A percentile compares a stretch with the other conserved stretches of the same genome.
Conservation (phyloP, 2,888 invertebrate species). For the Eupithecia abbreviata region DNA sequence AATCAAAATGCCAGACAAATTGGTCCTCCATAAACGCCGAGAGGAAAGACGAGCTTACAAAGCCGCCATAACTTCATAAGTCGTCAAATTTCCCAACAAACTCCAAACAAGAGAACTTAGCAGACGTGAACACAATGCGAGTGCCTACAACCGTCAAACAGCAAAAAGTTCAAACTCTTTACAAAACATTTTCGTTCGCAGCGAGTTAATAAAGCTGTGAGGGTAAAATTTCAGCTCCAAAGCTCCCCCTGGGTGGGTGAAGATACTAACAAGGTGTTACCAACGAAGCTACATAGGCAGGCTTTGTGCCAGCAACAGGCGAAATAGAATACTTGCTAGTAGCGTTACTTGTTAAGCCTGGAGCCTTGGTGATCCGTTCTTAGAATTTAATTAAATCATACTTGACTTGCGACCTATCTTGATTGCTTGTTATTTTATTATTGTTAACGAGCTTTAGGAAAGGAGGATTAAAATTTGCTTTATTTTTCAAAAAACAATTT, state of each 20-base stretch:
- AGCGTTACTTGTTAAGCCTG: not conserved
- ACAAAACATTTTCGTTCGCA: slow-evolving; percentile 23
- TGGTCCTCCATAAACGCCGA: not conserved
- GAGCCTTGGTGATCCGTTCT: not conserved
- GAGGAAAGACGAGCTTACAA: not conserved
- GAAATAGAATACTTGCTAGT: slow-evolving; percentile 10
- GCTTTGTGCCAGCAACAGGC: slow-evolving; percentile 32
- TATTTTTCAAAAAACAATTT: not conserved
- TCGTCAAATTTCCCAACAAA: not conserved
- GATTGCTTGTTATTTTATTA: not conserved
- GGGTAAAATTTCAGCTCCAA: slow-evolving; percentile 7
- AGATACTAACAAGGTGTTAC: slow-evolving; percentile 12
- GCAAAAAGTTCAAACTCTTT: not conserved
- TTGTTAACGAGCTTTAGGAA: not conserved
- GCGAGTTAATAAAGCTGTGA: slow-evolving; percentile 15
- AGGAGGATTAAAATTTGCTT: not conserved
- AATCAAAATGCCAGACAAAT: not conserved
- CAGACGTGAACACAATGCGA: slow-evolving; percentile 9
- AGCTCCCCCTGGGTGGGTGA: not conserved
- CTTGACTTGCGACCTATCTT: not conserved
- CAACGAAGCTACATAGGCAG: not conserved
- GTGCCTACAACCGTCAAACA: slow-evolving; percentile 5
- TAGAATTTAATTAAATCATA: not conserved
- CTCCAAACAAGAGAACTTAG: not conserved
- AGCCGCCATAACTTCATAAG: not conserved